Evolutionary conservation across 53 echinoderm and acorn worm genomes (phyloP), one percentile per base, ranked within the genome.

Genomic region (Actinopyga echinites): DNA sequence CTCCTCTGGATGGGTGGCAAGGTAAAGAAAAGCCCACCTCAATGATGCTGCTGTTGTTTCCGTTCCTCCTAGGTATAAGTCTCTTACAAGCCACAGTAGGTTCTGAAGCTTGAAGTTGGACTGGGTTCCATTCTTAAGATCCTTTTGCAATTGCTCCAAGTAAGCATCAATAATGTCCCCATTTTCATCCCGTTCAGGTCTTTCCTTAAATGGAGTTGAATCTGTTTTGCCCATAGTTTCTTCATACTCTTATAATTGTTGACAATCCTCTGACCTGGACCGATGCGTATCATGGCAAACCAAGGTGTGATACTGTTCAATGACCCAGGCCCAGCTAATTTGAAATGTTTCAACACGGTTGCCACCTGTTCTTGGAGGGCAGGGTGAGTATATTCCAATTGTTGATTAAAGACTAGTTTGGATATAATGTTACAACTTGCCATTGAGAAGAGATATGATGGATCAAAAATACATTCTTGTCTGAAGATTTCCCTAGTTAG

Each of bases 21-120:
- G 81, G 31, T 24, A 62, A 0, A 80, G 44, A 25, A 62, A 22
- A 19, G 62, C 62, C 81, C 81, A 80, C n/a, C 59, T 80, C 0
- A 80, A 20, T 20, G 81, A 59, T 3, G 81, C 61, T 21, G 81
- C 57, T 21, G 63, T 62, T 8, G 81, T 80, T 36, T 80, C 81
- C n/a, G 81, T 80, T 5, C 81, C 81, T 10, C 61, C 81, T n/a
- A 80, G 81, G 59, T 80, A 80, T 8, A 80, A 38, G 45, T 80
- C 81, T 61, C 81, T 35, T 22, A 80, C 42, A 20, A 80, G 60
- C 60, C 63, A 80, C 35, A 80, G 60, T n/a, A 80, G 81, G 20
- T 80, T 59, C 22, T 80, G 38, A 10, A 61, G 36, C 45, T 80
- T 80, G 29, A 42, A 80, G 10, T 36, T 22, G 17, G 60, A 38